Percentiles rank a stretch among this genome's conserved stretches.
Evolutionary conservation across 2,888 invertebrate species (phyloP).

Genomic region (Drosophila longiperda): DNA sequence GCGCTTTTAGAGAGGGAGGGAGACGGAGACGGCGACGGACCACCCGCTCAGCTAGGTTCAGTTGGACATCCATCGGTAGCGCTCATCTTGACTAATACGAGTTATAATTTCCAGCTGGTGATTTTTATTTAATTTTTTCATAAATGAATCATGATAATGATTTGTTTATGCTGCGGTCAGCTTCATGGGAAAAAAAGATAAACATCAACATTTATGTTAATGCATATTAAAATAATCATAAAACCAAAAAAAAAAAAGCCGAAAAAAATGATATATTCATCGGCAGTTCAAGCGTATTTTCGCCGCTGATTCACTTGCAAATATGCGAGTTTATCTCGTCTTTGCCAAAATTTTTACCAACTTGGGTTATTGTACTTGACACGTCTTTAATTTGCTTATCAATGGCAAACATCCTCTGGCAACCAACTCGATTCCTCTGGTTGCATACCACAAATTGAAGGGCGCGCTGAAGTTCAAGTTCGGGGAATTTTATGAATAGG

Average conservation of each 20-base stretch:
- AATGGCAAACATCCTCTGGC: conserved; percentile 72
- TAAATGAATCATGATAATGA: conserved; percentile 81
- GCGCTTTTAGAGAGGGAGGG: neutral
- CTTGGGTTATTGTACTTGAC: conserved; percentile 41
- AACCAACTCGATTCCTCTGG: conserved; percentile 1
- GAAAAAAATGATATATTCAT: conserved; percentile 55
- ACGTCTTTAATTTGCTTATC: conserved; percentile 61
- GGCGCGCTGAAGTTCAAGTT: conserved; percentile 74
- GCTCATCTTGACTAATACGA: conserved; percentile 69
- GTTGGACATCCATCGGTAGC: conserved; percentile 64
- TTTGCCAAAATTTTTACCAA: conserved; percentile 30
- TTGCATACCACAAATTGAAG: conserved; percentile 69
- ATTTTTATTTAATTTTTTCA: conserved; percentile 69
- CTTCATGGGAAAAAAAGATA: conserved; percentile 82
- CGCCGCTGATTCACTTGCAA: conserved; percentile 73
- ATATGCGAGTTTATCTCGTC: conserved; percentile 48
- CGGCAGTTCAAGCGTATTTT: conserved; percentile 46
- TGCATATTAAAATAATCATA: conserved; percentile 72
- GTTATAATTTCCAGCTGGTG: conserved; percentile 71
- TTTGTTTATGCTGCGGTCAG: conserved; percentile 69
- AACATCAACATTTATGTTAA: conserved; percentile 80
- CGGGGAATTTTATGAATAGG: conserved; percentile 21
- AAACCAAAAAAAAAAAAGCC: conserved; percentile 24
- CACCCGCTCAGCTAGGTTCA: conserved; percentile 61
- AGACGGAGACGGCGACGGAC: conserved; percentile 57